Base-by-base conservation (phyloP, 2,113 vertebrate species). In the Cyanocitta stelleri region DNA sequence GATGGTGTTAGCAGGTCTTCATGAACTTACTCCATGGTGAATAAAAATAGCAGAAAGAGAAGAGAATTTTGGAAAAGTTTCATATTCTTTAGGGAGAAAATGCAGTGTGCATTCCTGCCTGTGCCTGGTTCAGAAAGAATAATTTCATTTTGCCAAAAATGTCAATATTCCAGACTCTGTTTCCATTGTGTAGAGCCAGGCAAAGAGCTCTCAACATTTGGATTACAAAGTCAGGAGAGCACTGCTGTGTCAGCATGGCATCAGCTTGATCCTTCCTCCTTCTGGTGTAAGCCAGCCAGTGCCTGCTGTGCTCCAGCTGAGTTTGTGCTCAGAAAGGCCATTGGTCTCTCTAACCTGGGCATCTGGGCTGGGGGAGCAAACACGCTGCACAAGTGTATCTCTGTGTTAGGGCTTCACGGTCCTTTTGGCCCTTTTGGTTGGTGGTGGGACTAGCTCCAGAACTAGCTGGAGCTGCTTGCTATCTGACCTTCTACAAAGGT, bases 331-430 rank as follows among this genome's bases (percentile, higher is more conserved):
- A 43, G 26, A 54, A 89, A 71, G 37, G 27, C 10, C 46, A 41
- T 16, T 1, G 1, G 6, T 56, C 30, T 14, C 44, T 77, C 44
- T 52, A 18, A 22, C 10, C 0, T 39, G 3, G 48, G 13, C 49
- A 30, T 30, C 72, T 69, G 41, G 44, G 13, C 7, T n/a, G 10
- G 13, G 16, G 6, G 6, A 69, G 13, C 14, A 75, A 87, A 68
- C 30, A 46, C 0, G 2, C 35, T 35, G 11, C 26, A n/a, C 16
- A 83, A 44, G 5, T 3, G 22, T 72, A 76, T 59, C 26, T 79
- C 27, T 72, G 7, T 30, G 23, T 4, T 63, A 41, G 10, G 15
- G 3, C 9, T 74, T 74, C 33, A 26, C 2, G 15, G 14, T 66
- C 15, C 13, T 77, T 86, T 56, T 33, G 54, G 21, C 29, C 4